Percentiles rank a stretch among this genome's conserved stretches.
Conservation (phyloP, 2,888 invertebrate genomes). For the Steromphala cineraria region DNA sequence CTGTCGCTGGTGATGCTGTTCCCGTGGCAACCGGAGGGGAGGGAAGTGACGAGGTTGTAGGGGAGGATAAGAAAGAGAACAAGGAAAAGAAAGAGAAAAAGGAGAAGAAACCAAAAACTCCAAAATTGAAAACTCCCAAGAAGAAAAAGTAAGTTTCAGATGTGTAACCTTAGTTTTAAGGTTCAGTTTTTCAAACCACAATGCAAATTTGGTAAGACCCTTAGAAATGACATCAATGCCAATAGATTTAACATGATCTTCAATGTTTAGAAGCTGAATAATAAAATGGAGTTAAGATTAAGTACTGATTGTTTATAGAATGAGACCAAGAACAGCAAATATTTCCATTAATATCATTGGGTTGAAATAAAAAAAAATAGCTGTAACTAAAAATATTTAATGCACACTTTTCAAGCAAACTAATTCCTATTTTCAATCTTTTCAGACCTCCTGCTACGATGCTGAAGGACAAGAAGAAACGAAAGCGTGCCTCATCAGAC, state of each 20-base stretch:
- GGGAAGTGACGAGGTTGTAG: slow-evolving; percentile 2
- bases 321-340: no score
- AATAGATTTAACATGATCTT: no score
- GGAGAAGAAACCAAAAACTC: slow-evolving; percentile 45
- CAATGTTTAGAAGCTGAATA: no score
- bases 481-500: slow-evolving; percentile 58
- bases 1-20: slow-evolving; percentile 22
- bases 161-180: neutral
- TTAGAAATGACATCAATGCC: no score
- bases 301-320: no score
- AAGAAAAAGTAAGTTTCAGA: slow-evolving; percentile 52
- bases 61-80: slow-evolving; percentile 34
- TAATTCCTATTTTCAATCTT: neutral
- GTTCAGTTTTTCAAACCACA: no score
- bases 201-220: no score
- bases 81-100: slow-evolving; percentile 49
- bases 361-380: no score
- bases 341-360: no score
- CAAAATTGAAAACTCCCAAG: slow-evolving; percentile 35
- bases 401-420: no score
- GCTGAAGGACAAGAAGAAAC: slow-evolving; percentile 66
- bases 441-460: slow-evolving; percentile 71
- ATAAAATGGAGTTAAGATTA: no score
- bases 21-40: slow-evolving; percentile 20
- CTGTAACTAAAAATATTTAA: no score